phyloP scores from a whole-genome alignment of 1,140 invertebrate species.

The Mylabris phalerata region DNA sequence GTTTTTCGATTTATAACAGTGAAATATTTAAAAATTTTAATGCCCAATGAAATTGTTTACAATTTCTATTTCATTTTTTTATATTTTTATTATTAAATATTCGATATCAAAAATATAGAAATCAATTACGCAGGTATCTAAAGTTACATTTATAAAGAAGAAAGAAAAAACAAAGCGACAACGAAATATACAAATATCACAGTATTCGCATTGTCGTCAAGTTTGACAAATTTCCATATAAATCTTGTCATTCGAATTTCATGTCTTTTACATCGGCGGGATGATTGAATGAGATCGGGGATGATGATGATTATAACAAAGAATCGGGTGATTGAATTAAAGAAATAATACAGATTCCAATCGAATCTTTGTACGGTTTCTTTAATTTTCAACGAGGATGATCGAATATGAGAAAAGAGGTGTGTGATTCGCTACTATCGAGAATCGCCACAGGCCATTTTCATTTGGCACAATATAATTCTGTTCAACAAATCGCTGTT shows the following conservation, averaged over 20 bases:
- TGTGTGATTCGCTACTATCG: not conserved
- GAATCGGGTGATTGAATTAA: too few species aligned
- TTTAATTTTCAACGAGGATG: too few species aligned
- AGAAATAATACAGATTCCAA: too few species aligned
- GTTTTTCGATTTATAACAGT: not conserved
- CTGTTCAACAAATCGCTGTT: constrained; percentile 9
- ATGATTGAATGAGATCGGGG: too few species aligned
- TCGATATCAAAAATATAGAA: constrained; percentile 31
- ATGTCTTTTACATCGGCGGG: too few species aligned
- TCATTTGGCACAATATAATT: constrained; percentile 29
- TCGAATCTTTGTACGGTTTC: too few species aligned
- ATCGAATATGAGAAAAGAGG: too few species aligned
- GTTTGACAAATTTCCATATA: not conserved
- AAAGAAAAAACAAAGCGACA: constrained; percentile 15
- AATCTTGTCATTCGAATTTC: too few species aligned
- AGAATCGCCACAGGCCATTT: constrained; percentile 30
- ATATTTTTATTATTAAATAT: constrained; percentile 16
- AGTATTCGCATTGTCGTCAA: constrained; percentile 26
- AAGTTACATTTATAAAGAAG: constrained; percentile 22
- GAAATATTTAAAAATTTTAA: constrained; percentile 4
- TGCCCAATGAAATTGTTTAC: constrained; percentile 22
- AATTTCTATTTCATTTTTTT: too few species aligned
- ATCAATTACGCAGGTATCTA: constrained; percentile 18
- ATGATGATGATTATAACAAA: too few species aligned
- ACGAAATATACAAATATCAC: constrained; percentile 33